Percentiles rank a stretch among this genome's conserved stretches.
These are phyloP conservation scores for Chaetodon trifasciatus DNA, from an alignment of 2,797 vertebrate species.

Conservation along the genomic window DNA sequence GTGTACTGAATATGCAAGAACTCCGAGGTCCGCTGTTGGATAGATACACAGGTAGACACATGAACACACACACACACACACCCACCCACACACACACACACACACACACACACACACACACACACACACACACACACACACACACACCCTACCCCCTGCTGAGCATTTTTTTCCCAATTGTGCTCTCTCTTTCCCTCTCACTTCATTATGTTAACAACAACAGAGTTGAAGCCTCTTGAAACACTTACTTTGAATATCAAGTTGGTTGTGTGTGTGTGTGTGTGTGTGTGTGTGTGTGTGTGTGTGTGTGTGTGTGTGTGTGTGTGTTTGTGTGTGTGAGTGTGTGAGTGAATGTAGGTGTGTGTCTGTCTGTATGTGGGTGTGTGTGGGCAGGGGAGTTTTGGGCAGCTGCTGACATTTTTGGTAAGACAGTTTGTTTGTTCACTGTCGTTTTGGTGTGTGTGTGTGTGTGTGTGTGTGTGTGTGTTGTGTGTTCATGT, in stretches of 20 bases:
- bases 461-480: conserved; percentile 1
- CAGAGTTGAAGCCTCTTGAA: conserved; percentile 72
- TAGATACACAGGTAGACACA: background rate
- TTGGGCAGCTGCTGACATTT: conserved; percentile 68
- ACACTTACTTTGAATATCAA: conserved; percentile 79
- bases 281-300: conserved; percentile 46
- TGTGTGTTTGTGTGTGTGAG: conserved; percentile 32
- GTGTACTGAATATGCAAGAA: background rate
- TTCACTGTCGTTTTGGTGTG: conserved; percentile 31
- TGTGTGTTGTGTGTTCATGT: background rate
- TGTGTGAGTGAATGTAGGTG: background rate
- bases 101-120: conserved; percentile 5
- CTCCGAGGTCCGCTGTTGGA: background rate
- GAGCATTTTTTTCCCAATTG: conserved; percentile 81
- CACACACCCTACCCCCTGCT: conserved; percentile 39
- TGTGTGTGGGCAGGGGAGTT: conserved; percentile 36
- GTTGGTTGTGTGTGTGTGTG: conserved; percentile 50
- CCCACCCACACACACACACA: conserved; percentile 13
- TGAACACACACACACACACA: conserved; percentile 22
- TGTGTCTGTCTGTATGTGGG: no score
- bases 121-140: conserved; percentile 25
- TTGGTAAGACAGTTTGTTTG: conserved; percentile 53
- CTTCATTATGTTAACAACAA: conserved; percentile 67
- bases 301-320: conserved; percentile 22
- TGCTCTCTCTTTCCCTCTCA: conserved; percentile 45